A percentile compares a stretch with the other conserved stretches of the same genome.
phyloP scores from a whole-genome alignment of 2,888 invertebrate species.

The Tetrapedia diversipes region DNA sequence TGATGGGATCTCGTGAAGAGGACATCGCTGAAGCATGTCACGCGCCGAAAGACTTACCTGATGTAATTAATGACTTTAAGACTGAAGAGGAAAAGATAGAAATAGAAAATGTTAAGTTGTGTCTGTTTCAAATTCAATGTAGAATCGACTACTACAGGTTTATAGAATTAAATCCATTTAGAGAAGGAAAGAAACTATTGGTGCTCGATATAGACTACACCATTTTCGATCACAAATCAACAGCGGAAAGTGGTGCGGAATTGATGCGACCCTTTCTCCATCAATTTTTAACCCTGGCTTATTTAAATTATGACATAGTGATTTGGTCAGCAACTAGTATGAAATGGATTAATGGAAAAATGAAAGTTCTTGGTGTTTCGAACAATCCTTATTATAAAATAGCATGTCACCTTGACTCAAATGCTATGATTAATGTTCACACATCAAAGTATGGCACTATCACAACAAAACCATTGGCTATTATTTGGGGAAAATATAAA shows the following conservation, averaged over 20 bases:
- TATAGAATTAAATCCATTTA: constrained; percentile 90
- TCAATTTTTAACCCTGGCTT: constrained; percentile 94
- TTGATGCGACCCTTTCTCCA: constrained; percentile 97
- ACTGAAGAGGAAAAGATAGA: constrained; percentile 93
- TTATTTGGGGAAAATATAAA: constrained; percentile 97
- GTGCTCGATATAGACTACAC: constrained; percentile 99
- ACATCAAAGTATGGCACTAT: constrained; percentile 95
- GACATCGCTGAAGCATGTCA: constrained; percentile 93
- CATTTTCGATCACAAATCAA: constrained; percentile 96
- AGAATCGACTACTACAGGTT: constrained; percentile 93
- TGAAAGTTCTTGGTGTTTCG: constrained; percentile 95
- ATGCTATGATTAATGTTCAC: constrained; percentile 97
- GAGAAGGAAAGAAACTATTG: constrained; percentile 93
- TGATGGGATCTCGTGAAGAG: constrained; percentile 98
- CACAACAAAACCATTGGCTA: constrained; percentile 97
- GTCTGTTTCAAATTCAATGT: constrained; percentile 92
- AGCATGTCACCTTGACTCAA: constrained; percentile 94
- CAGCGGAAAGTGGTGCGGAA: constrained; percentile 94
- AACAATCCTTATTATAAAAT: constrained; percentile 94
- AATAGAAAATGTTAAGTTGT: constrained; percentile 87
- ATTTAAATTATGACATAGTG: constrained; percentile 96
- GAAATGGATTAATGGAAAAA: constrained; percentile 99
- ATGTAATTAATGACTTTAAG: constrained; percentile 96
- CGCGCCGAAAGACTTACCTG: constrained; percentile 91
- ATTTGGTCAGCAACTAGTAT: constrained; percentile 99